These are phyloP conservation scores for Pherbina coryleti DNA, from an alignment of 2,888 invertebrate species.

Conservation along the genomic window DNA sequence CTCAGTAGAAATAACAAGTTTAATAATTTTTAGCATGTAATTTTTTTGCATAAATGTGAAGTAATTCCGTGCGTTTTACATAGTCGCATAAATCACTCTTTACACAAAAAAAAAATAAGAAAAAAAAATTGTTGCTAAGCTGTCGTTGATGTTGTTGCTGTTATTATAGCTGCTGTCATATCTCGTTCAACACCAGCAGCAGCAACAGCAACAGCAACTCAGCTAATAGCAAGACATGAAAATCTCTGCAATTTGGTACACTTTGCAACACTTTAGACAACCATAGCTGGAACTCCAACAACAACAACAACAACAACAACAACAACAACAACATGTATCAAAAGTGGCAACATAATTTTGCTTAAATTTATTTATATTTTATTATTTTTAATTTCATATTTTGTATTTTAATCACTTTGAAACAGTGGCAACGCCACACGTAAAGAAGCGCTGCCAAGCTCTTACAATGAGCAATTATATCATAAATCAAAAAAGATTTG, in stretches of 20 bases:
- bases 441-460: background rate
- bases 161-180: background rate
- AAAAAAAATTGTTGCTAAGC: too few species aligned
- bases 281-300: background rate
- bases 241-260: constrained; percentile 1
- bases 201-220: background rate
- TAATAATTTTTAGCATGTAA: too few species aligned
- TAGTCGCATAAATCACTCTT: background rate
- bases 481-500: constrained; percentile 9
- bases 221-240: background rate
- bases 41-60: background rate
- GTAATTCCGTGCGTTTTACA: background rate
- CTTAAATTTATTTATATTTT: background rate
- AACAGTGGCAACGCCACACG: constrained; percentile 16
- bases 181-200: background rate
- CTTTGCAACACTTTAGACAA: too few species aligned
- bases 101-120: background rate
- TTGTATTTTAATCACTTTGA: background rate
- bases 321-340: background rate
- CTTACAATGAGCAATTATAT: constrained; percentile 2
- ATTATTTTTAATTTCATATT: background rate
- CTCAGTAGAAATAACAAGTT: too few species aligned
- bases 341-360: constrained; percentile 2
- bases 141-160: background rate
- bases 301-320: background rate